These are phyloP conservation scores for Lagocephalus sceleratus DNA, from an alignment of 2,797 vertebrate species.

Conservation along the genomic window DNA sequence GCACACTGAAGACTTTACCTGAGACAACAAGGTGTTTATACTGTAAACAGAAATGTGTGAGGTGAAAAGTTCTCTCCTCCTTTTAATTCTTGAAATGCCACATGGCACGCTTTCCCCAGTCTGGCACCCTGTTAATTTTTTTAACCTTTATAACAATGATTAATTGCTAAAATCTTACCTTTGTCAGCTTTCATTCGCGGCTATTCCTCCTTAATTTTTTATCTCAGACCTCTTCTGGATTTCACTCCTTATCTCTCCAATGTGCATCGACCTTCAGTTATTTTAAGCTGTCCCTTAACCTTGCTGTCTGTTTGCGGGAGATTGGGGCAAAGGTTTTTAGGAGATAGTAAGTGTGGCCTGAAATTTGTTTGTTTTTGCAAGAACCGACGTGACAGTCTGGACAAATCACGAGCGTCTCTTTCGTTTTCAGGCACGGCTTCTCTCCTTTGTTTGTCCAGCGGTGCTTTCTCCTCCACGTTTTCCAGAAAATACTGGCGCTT, in stretches of 20 bases:
- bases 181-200: background rate
- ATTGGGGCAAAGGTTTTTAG: slow-evolving; percentile 32
- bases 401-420: background rate
- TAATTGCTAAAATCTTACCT: background rate
- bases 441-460: too few species aligned
- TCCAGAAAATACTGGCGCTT: too few species aligned
- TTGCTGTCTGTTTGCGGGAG: slow-evolving; percentile 20
- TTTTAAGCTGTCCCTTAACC: slow-evolving; percentile 22
- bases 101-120: slow-evolving; percentile 4
- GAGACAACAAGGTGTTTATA: slow-evolving; percentile 39
- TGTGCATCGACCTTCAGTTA: slow-evolving; percentile 31
- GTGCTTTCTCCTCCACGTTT: too few species aligned
- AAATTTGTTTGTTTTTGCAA: slow-evolving; percentile 25
- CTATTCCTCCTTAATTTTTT: slow-evolving; percentile 10
- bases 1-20: slow-evolving; percentile 17
- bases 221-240: slow-evolving; percentile 15
- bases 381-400: slow-evolving; percentile 11
- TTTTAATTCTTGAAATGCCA: slow-evolving; percentile 18
- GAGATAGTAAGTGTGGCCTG: slow-evolving; percentile 20
- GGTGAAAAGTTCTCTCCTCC: slow-evolving; percentile 3
- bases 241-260: slow-evolving; percentile 35
- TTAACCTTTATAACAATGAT: slow-evolving; percentile 9
- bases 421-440: too few species aligned
- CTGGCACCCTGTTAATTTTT: slow-evolving; percentile 12
- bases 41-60: slow-evolving; percentile 25